Base-by-base conservation (phyloP, 1,140 invertebrate genomes). In the Cotesia chilonis region DNA sequence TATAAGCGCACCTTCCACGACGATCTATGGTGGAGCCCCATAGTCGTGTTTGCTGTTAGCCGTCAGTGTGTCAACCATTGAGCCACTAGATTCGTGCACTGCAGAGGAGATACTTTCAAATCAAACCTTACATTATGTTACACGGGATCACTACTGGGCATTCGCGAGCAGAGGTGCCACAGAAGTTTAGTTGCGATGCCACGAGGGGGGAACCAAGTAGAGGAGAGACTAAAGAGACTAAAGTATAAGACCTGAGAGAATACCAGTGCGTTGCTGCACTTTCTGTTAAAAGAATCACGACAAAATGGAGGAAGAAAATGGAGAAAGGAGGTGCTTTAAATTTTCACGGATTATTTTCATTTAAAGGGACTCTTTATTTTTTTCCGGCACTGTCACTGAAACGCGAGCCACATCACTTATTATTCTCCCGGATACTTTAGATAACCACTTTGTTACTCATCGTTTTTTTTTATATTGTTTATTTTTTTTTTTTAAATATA, bases 251-350 rank as follows among this genome's bases (percentile, higher is more conserved):
- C 17, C 20, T 14, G 61, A 10, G 37, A 28, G 63, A 55, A 57
- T 47, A 55, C 54, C 47, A 41, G 51, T 82, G 79, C 76, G 69
- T 79, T 72, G 72, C 75, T 69, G 77, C 74, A 77, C 76, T 82
- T 78, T 78, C 77, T 80, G 82, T 74, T 82, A 82, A 78, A 82
- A 80, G 79, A 84, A 84, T 83, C 82, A 83, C 82, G 81, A 84
- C 83, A 85, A 84, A 84, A 85, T 85, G 83, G 83, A 80, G 80
- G 82, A 82, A 47, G 41, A 47, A 72, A 77, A 77, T 77, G 36
- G 67, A 38, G 68, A 54, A 51, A 47, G 47, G 41, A 63, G 68
- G 41, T 47, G 17, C 17, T 17, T 47, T 47, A 67, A 72, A 72
- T 70, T 68, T 66, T 55, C 65, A 55, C 41, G 57, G 28, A 61